Conservation (phyloP, 2,888 invertebrate genomes). For the Nomada flava region DNA sequence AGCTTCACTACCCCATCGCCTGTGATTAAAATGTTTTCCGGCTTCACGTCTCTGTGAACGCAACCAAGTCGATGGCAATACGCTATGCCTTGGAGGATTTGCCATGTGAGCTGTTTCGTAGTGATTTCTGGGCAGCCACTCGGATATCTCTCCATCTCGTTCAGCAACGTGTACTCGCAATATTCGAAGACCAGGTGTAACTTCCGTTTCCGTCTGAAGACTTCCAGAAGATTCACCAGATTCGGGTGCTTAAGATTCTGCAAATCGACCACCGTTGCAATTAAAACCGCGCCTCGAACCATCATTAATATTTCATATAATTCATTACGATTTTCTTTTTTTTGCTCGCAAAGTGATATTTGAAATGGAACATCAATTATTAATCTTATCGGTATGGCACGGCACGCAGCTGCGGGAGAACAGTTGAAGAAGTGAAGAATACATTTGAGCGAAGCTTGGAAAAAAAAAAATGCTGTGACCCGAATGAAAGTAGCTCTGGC, state of each 20-base stretch:
- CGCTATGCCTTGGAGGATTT: conserved; percentile 96
- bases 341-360: too few species aligned
- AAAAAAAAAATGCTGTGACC: conserved; percentile 14
- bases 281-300: neutral
- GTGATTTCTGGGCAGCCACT: conserved; percentile 96
- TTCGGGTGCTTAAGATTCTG: conserved; percentile 99
- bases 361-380: too few species aligned
- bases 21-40: conserved; percentile 98
- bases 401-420: too few species aligned
- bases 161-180: conserved; percentile 98
- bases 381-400: too few species aligned
- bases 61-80: conserved; percentile 99
- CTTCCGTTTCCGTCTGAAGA: conserved; percentile 97
- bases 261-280: neutral
- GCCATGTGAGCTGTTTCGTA: conserved; percentile 97
- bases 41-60: conserved; percentile 98
- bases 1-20: conserved; percentile 97
- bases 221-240: conserved; percentile 98
- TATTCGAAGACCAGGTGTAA: conserved; percentile 99
- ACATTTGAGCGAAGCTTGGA: neutral
- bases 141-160: conserved; percentile 97
- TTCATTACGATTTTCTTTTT: neutral
- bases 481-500: neutral
- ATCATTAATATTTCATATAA: neutral
- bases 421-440: neutral